Percentiles rank a stretch among this genome's conserved stretches.
phyloP scores from a whole-genome alignment of 2,888 invertebrate species.

The Lysandra bellargus region DNA sequence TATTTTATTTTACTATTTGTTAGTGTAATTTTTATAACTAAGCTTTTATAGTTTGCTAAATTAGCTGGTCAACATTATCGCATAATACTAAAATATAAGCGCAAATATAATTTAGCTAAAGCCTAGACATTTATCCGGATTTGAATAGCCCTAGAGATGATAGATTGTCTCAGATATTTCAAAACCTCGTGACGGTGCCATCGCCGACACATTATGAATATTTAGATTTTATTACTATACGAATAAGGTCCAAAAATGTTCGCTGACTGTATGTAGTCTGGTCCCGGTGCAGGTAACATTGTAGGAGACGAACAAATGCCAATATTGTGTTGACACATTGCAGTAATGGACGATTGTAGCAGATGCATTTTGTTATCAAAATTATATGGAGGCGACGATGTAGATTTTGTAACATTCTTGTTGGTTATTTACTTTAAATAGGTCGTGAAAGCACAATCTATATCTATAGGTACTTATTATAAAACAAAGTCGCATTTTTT shows the following conservation, averaged over 20 bases:
- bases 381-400: background rate
- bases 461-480: too few species aligned
- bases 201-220: background rate
- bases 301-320: constrained; percentile 6
- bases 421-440: background rate
- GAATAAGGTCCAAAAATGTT: background rate
- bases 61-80: too few species aligned
- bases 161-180: background rate
- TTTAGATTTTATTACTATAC: background rate
- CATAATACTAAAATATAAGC: background rate
- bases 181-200: background rate
- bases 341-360: background rate
- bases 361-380: background rate
- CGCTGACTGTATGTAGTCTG: background rate
- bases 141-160: background rate
- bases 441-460: background rate
- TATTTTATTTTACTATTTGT: background rate
- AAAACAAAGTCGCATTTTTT: too few species aligned
- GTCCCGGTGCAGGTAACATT: background rate
- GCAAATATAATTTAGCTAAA: background rate
- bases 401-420: background rate
- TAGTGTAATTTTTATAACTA: background rate
- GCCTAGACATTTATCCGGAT: background rate
- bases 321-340: background rate
- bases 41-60: background rate